Conservation (phyloP, 2,888 invertebrate genomes). For the Tipula helvola region DNA sequence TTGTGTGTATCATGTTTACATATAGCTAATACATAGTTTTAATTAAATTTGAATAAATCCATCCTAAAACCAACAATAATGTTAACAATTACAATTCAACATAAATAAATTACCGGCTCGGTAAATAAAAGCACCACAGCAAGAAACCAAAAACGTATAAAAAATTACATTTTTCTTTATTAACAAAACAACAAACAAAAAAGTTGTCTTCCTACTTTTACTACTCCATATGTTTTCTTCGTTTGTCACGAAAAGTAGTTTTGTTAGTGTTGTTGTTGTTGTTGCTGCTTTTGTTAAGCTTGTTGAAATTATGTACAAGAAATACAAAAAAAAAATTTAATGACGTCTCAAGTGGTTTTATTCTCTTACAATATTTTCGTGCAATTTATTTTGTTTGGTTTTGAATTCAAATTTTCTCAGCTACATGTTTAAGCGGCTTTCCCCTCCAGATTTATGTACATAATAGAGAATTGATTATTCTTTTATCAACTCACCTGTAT, state of each 20-base stretch:
- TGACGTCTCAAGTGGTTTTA: background rate
- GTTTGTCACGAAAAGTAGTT: background rate
- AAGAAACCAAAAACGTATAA: background rate
- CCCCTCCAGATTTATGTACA: background rate
- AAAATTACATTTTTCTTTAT: background rate
- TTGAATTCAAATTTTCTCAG: background rate
- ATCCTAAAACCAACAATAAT: background rate
- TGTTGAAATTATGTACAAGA: background rate
- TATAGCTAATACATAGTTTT: background rate
- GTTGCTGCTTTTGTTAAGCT: background rate
- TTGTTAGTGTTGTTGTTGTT: background rate
- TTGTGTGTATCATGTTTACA: too few species aligned
- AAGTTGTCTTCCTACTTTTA: conserved; percentile 4
- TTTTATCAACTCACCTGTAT: background rate
- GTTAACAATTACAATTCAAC: background rate
- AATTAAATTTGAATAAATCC: background rate
- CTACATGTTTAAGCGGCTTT: background rate
- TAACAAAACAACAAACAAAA: background rate
- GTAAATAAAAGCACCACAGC: background rate
- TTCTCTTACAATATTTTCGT: background rate
- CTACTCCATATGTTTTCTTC: background rate
- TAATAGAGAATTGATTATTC: too few species aligned
- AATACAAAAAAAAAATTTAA: background rate
- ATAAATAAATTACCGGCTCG: background rate
- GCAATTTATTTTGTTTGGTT: background rate